These are phyloP conservation scores for Parapsyche elsis DNA, from an alignment of 1,140 invertebrate species.

Conservation along the genomic window DNA sequence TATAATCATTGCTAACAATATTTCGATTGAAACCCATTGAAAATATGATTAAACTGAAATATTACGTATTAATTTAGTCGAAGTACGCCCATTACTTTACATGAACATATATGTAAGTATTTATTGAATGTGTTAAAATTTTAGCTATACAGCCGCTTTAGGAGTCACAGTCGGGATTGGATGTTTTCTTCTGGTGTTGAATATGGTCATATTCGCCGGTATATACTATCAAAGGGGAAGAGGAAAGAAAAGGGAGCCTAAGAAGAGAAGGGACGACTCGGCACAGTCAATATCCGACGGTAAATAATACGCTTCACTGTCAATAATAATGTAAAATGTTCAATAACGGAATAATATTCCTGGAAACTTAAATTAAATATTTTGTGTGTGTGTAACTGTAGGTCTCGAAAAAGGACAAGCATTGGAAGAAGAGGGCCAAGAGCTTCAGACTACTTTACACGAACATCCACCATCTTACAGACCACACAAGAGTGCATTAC, in stretches of 20 bases:
- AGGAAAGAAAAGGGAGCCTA: conserved; percentile 47
- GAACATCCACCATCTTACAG: conserved; percentile 43
- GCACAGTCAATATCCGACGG: conserved; percentile 53
- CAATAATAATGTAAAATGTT: neutral
- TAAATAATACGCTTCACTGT: conserved; percentile 23
- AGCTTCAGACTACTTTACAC: conserved; percentile 42
- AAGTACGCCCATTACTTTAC: too few relatives aligned
- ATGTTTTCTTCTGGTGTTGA: conserved; percentile 85
- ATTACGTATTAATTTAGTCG: too few relatives aligned
- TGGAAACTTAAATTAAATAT: neutral
- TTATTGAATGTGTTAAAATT: neutral
- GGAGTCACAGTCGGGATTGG: conserved; percentile 89
- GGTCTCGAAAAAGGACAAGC: conserved; percentile 53
- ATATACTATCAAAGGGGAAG: conserved; percentile 85
- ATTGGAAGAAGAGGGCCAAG: conserved; percentile 47
- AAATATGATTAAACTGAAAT: too few relatives aligned
- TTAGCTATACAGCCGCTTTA: conserved; percentile 80
- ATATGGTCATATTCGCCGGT: conserved; percentile 88
- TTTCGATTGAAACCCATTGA: too few relatives aligned
- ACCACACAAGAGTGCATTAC: conserved; percentile 38
- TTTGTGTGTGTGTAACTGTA: neutral
- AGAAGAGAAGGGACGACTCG: conserved; percentile 46
- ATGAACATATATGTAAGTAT: too few relatives aligned
- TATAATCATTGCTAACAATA: too few relatives aligned
- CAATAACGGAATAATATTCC: neutral